These are phyloP conservation scores for Tangachromis dhanisi DNA, from an alignment of 2,113 vertebrate species.

Conservation along the genomic window DNA sequence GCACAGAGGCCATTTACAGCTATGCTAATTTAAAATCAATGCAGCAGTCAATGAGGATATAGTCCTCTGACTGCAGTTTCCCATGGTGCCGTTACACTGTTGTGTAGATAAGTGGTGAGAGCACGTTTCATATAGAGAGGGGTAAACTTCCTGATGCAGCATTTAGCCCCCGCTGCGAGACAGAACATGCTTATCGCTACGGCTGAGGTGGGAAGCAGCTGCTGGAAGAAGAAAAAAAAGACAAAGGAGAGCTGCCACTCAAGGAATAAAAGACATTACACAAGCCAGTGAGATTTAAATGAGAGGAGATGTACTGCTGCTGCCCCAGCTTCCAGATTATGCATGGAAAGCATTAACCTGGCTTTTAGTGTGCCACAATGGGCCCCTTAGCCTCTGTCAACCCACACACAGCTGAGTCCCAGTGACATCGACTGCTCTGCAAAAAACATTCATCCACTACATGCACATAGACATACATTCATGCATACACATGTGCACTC, in stretches of 20 bases:
- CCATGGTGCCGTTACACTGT: not conserved
- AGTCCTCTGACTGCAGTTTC: not conserved
- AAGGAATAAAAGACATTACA: conserved; percentile 50
- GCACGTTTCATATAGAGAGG: not conserved
- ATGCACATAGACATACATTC: not conserved
- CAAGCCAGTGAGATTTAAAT: conserved; percentile 48
- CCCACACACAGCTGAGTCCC: conserved; percentile 43
- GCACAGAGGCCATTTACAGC: not conserved
- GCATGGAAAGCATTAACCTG: conserved; percentile 56
- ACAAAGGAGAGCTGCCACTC: conserved; percentile 42
- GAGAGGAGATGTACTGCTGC: conserved; percentile 35
- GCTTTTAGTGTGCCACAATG: conserved; percentile 50
- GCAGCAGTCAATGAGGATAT: not conserved
- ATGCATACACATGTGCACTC: not conserved
- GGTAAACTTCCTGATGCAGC: conserved; percentile 50
- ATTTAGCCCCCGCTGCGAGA: conserved; percentile 1
- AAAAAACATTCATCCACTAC: not conserved
- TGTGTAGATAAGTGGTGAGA: not conserved
- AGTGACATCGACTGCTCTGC: conserved; percentile 2
- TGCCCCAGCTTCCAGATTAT: conserved; percentile 45
- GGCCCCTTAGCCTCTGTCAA: conserved; percentile 36
- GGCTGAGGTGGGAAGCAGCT: conserved; percentile 14
- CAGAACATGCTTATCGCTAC: conserved; percentile 22
- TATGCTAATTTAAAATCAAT: conserved; percentile 37
- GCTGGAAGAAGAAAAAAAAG: not conserved